These are phyloP conservation scores for Pogonocichla stellata DNA, from an alignment of 2,113 vertebrate species.

Conservation along the genomic window DNA sequence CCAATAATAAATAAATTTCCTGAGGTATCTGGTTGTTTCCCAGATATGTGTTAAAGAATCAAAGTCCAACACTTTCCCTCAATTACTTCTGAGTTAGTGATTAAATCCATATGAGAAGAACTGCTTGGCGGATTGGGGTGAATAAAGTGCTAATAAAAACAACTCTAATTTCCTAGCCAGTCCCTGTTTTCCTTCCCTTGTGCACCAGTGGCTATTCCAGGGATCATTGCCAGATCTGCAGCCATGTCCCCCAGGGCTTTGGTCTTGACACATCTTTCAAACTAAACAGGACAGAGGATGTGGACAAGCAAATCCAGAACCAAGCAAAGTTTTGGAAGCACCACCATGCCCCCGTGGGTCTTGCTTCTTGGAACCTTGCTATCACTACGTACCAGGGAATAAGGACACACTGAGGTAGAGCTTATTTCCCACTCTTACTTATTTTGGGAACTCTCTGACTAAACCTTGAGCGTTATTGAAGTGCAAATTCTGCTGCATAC, in stretches of 20 bases:
- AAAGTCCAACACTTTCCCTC: neutral
- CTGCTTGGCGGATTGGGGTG: neutral
- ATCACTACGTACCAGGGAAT: neutral
- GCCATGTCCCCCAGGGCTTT: neutral
- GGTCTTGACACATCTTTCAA: neutral
- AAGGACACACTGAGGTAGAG: neutral
- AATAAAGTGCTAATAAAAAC: slow-evolving; percentile 28
- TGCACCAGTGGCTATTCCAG: neutral
- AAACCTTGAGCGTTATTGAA: neutral
- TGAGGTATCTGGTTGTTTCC: neutral
- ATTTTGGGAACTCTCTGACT: slow-evolving; percentile 18
- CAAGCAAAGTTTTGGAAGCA: neutral
- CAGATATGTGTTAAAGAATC: neutral
- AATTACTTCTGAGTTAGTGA: slow-evolving; percentile 9
- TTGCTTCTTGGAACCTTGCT: neutral
- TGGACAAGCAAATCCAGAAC: neutral
- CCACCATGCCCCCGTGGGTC: accelerated
- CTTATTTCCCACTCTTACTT: neutral
- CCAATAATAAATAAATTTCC: neutral
- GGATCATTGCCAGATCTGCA: neutral
- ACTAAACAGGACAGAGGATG: neutral
- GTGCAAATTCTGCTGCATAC: neutral
- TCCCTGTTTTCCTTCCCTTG: neutral
- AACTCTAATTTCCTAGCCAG: slow-evolving; percentile 2
- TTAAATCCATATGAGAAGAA: neutral